phyloP scores from a whole-genome alignment of 2,888 invertebrate genomes.

The Euplagia quadripunctaria region DNA sequence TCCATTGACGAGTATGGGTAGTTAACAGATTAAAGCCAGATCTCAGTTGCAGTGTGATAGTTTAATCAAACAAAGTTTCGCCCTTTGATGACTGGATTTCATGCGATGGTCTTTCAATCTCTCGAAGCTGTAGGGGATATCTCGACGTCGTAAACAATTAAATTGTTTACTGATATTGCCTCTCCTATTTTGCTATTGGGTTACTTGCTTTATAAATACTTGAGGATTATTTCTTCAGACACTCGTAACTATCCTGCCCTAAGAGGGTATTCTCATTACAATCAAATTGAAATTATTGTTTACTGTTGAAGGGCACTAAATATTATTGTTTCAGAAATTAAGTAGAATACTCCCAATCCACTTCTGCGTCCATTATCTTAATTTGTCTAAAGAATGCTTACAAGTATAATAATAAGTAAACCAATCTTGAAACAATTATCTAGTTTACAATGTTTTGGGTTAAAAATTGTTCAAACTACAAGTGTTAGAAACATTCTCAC shows the following conservation, averaged over 20 bases:
- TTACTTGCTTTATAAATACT: neutral
- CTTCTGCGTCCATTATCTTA: neutral
- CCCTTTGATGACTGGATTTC: neutral
- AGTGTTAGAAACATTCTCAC: too few species aligned
- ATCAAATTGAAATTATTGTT: neutral
- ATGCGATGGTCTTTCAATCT: slow-evolving; percentile 14
- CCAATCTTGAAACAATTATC: too few species aligned
- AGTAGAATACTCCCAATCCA: neutral
- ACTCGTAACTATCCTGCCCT: neutral
- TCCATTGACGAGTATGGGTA: too few species aligned
- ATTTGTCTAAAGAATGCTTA: neutral
- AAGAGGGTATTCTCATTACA: neutral
- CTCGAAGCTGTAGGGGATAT: slow-evolving; percentile 7
- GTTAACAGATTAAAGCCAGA: too few species aligned
- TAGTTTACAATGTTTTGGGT: too few species aligned
- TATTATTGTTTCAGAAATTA: neutral
- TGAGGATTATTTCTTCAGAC: slow-evolving; percentile 3
- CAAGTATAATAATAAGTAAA: too few species aligned
- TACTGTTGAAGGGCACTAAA: neutral
- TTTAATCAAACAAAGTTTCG: slow-evolving; percentile 21
- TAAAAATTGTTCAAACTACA: too few species aligned
- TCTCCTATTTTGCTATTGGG: neutral
- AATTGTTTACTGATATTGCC: slow-evolving; percentile 11
- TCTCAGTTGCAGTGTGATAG: slow-evolving; percentile 16
- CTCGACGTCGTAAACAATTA: slow-evolving; percentile 5